phyloP scores from a whole-genome alignment of 2,113 vertebrate species.

The Seriola quinqueradiata region DNA sequence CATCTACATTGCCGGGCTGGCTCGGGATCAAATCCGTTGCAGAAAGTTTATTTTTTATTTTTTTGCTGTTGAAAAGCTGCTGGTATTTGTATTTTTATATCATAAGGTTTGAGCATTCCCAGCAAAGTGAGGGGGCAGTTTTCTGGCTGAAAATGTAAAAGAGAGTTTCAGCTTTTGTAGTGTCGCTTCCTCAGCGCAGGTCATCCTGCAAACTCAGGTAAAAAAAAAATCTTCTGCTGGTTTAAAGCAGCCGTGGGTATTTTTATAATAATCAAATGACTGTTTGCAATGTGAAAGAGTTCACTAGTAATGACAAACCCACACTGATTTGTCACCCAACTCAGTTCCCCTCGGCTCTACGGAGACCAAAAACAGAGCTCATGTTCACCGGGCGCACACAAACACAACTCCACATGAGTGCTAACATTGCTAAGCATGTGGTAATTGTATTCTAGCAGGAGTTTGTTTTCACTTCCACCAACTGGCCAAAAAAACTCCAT shows the following conservation, averaged over 20 bases:
- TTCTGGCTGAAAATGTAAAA: slow-evolving; percentile 3
- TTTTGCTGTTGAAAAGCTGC: slow-evolving; percentile 46
- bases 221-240: background rate
- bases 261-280: background rate
- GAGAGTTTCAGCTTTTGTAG: background rate
- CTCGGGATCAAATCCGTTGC: slow-evolving; percentile 24
- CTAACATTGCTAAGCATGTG: background rate
- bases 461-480: background rate
- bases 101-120: slow-evolving; percentile 46
- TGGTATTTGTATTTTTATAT: slow-evolving; percentile 52
- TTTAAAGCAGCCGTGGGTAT: background rate
- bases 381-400: too few relatives aligned
- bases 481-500: background rate
- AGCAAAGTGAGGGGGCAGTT: slow-evolving; percentile 5
- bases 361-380: background rate
- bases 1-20: slow-evolving; percentile 51
- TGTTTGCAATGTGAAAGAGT: background rate
- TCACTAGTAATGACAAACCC: background rate
- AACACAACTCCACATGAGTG: background rate
- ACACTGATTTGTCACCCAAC: background rate
- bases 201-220: background rate
- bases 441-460: background rate
- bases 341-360: background rate
- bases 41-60: slow-evolving; percentile 31
- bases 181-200: background rate